Base-by-base conservation (phyloP, 2,888 invertebrate species). In the Sinodicranocentrus sp. region DNA sequence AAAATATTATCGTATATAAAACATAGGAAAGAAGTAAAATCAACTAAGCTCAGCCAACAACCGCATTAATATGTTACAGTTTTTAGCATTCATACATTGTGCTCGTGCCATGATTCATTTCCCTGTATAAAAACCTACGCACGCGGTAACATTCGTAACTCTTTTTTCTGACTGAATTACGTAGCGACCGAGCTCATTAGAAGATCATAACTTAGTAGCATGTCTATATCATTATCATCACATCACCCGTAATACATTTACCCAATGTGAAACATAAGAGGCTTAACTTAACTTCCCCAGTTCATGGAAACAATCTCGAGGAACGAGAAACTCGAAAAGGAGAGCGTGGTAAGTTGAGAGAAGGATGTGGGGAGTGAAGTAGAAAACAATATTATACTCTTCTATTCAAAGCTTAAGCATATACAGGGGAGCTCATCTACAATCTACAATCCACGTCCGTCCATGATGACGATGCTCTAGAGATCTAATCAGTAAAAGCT, bases 401-500 rank as follows among this genome's bases (percentile, higher is more conserved):
- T n/a, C n/a, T n/a, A n/a, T n/a, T n/a, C n/a, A n/a, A n/a, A n/a
- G n/a, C n/a, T n/a, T n/a, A 5, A 44, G 44, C 44, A 44, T 33
- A 33, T 33, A 33, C 33, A 33, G 8, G 13, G 8, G n/a, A 48
- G 48, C 17, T 13, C 6, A 19, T n/a, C 52, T 52, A 52, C 33
- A 48, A 48, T 52, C 6, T 19, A 19, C 33, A 48, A 48, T 52
- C 6, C 52, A 19, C 19, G 33, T 33, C 52, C 19, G n/a, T 52
- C 52, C 52, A 57, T 48, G 48, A 57, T 57, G 57, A 57, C 25
- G 57, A 25, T n/a, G 57, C 57, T 57, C 57, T 57, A 57, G 25
- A 57, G 57, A 57, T 57, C 57, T 57, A 57, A 57, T 57, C 57
- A 57, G 57, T 25, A 57, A 57, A 57, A 57, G 57, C 57, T 57